Base-by-base conservation (phyloP, 1,140 invertebrate species). In the Calycopis cecrops region DNA sequence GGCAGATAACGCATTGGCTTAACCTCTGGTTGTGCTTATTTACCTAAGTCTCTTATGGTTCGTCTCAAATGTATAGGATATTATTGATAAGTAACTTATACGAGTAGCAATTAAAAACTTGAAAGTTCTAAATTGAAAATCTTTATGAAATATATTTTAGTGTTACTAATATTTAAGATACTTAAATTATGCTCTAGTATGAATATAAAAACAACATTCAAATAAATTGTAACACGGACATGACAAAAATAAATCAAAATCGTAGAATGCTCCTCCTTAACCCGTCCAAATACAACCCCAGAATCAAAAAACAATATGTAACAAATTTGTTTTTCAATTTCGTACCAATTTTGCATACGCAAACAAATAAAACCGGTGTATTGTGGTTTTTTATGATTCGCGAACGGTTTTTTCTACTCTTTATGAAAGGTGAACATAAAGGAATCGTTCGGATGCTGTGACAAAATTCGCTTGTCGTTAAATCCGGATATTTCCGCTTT, bases 311-410 rank as follows among this genome's bases (percentile, higher is more conserved):
- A 79, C 81, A 86, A 86, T 86, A 86, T 82, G 79, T 80, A 83
- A 78, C 79, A 76, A 85, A 85, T 86, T 86, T 85, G 79, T 85
- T 83, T 86, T 86, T 86, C 83, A 86, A 86, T 86, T 85, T 81
- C 78, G 67, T 71, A 83, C 76, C 83, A 85, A 86, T 86, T 86
- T 85, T 86, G 76, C 81, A 83, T 85, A 82, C 79, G 65, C 69
- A 65, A 68, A 65, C 71, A 64, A 37, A 10, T 48, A 28, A 57
- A 60, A 78, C 75, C 59, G 53, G 63, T 55, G 57, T 73, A 84
- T 79, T 83, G 80, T 76, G 76, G 71, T 73, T 79, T 83, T 82
- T 85, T 28, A 79, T 74, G 73, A 81, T 71, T 76, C 69, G 73
- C 71, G 74, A 73, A 79, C 77, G 63, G 65, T 69, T 71, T 63